These are phyloP conservation scores for Stichodactyla mertensii DNA, from an alignment of 64 coral and sea anemone genomes.

Conservation along the genomic window DNA sequence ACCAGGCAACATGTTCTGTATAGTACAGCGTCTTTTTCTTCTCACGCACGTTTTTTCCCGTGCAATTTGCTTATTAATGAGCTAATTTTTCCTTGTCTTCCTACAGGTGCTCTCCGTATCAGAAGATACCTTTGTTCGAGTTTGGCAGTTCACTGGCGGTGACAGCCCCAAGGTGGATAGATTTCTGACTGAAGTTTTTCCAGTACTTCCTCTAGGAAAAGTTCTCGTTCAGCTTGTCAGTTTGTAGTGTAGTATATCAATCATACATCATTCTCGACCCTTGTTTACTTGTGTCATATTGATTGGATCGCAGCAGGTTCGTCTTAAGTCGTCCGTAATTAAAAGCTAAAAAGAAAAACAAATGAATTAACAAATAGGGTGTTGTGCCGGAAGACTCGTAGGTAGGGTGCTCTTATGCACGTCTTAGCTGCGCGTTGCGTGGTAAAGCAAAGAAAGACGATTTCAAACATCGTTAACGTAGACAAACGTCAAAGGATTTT, in stretches of 20 bases:
- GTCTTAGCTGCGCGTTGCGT: neutral
- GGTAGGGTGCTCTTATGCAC: neutral
- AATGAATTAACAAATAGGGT: neutral
- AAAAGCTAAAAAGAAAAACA: neutral
- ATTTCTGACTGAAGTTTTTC: neutral
- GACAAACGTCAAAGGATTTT: neutral
- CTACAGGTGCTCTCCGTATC: constrained; percentile 77
- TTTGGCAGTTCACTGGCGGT: constrained; percentile 67
- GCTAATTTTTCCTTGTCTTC: neutral
- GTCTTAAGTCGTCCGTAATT: neutral
- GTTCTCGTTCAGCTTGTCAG: neutral
- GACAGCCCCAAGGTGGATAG: constrained; percentile 41
- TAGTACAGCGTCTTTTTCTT: neutral
- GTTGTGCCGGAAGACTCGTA: neutral
- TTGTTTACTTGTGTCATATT: neutral
- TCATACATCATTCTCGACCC: neutral
- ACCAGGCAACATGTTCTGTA: neutral
- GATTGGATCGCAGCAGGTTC: too few relatives aligned
- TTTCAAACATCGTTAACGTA: neutral
- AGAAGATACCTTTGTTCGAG: constrained; percentile 83
- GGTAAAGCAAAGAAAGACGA: neutral
- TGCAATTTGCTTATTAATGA: neutral
- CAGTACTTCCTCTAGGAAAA: neutral
- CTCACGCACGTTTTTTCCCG: neutral
- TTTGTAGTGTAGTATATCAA: neutral